Conservation (phyloP, 2,113 vertebrate species). For the Amia ocellicauda region DNA sequence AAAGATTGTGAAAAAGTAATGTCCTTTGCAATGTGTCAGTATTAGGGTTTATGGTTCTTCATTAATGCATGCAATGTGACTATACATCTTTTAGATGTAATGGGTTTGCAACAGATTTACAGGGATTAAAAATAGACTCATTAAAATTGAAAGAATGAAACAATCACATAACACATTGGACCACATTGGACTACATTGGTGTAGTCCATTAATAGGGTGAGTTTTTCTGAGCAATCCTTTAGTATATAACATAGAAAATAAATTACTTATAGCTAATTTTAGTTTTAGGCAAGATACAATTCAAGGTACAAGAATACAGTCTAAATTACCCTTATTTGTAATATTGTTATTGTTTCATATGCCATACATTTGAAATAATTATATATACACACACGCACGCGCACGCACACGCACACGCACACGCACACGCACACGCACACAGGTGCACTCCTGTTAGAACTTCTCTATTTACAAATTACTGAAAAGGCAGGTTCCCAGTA, state of each 20-base stretch:
- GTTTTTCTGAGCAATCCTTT: slow-evolving; percentile 5
- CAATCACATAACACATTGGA: neutral
- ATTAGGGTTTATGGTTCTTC: neutral
- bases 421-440: no score
- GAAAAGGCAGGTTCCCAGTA: no score
- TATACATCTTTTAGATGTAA: neutral
- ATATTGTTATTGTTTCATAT: no score
- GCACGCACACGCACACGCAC: no score
- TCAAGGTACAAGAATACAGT: slow-evolving; percentile 2
- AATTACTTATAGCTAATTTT: slow-evolving; percentile 8
- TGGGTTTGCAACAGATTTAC: neutral
- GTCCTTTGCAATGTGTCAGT: no score
- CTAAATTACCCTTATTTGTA: no score
- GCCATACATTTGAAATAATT: no score
- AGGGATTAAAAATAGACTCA: slow-evolving; percentile 8
- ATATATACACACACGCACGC: no score
- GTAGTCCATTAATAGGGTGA: neutral
- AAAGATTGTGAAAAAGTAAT: no score
- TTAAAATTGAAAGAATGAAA: slow-evolving; percentile 12
- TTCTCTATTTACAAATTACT: no score
- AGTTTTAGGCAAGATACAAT: neutral
- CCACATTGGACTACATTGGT: no score
- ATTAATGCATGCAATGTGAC: neutral
- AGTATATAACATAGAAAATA: neutral
- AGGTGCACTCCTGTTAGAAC: no score